phyloP scores from a whole-genome alignment of 2,888 invertebrate species.

The Arge pagana region DNA sequence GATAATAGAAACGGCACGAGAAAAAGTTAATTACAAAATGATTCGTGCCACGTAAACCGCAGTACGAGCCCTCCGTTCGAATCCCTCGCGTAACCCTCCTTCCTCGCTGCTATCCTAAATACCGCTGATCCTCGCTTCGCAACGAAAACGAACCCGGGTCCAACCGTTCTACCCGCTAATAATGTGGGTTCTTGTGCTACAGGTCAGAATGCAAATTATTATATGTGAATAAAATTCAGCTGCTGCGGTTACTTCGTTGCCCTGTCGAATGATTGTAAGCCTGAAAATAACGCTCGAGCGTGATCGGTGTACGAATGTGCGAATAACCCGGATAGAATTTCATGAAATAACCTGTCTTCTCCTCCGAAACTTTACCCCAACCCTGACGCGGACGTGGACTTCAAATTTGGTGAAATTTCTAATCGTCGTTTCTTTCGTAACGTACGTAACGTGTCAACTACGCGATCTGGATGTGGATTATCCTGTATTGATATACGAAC shows the following conservation, averaged over 20 bases:
- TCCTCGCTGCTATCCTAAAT: too few species aligned
- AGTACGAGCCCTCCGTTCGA: conserved; percentile 20
- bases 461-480: too few species aligned
- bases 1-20: conserved; percentile 27
- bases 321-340: background rate
- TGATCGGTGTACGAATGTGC: conserved; percentile 25
- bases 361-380: too few species aligned
- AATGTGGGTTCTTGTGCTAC: conserved; percentile 49
- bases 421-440: background rate
- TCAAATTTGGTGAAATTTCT: background rate
- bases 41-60: conserved; percentile 37
- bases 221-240: conserved; percentile 40
- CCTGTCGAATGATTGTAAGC: conserved; percentile 31
- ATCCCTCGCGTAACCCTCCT: too few species aligned
- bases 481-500: background rate
- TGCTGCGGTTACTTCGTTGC: conserved; percentile 18
- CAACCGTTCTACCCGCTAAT: conserved; percentile 43
- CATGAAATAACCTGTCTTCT: background rate
- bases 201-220: conserved; percentile 54
- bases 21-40: conserved; percentile 52
- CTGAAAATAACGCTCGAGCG: conserved; percentile 29
- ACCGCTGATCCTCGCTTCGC: too few species aligned
- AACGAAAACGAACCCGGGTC: conserved; percentile 4
- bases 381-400: too few species aligned
- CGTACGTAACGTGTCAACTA: too few species aligned